These are phyloP conservation scores for Pyrrhia umbra DNA, from an alignment of 2,888 invertebrate species.

Conservation along the genomic window DNA sequence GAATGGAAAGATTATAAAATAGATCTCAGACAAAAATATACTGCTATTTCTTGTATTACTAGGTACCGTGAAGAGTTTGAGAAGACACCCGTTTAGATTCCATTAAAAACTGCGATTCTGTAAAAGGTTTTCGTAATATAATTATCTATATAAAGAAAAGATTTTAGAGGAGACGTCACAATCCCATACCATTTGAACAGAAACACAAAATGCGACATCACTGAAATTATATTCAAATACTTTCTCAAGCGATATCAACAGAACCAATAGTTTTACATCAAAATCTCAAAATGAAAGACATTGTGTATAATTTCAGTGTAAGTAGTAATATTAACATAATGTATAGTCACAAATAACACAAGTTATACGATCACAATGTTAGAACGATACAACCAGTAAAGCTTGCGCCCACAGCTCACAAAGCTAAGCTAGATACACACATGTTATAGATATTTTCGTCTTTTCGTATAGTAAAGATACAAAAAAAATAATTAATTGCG, in stretches of 20 bases:
- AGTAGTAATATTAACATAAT: slow-evolving; percentile 27
- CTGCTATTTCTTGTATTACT: neutral
- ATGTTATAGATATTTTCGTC: neutral
- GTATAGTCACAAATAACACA: slow-evolving; percentile 49
- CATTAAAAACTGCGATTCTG: neutral
- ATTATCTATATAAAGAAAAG: neutral
- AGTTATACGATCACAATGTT: slow-evolving; percentile 44
- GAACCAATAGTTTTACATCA: neutral
- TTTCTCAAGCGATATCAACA: neutral
- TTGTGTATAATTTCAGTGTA: slow-evolving; percentile 30
- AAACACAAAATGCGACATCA: slow-evolving; percentile 43
- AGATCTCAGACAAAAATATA: neutral
- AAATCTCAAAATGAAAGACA: neutral
- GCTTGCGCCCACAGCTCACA: slow-evolving; percentile 46
- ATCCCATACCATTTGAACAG: slow-evolving; percentile 53
- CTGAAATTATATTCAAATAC: slow-evolving; percentile 35
- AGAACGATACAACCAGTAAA: slow-evolving; percentile 50
- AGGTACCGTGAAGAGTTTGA: neutral
- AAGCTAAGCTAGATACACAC: slow-evolving; percentile 18
- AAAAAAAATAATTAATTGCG: no score
- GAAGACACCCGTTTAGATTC: neutral
- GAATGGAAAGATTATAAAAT: neutral
- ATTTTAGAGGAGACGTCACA: slow-evolving; percentile 20
- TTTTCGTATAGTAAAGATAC: neutral
- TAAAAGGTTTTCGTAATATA: neutral